Evolutionary conservation across 2,888 invertebrate genomes (phyloP), one percentile per base, ranked within the genome.

Genomic region (Athripsodes cinereus): DNA sequence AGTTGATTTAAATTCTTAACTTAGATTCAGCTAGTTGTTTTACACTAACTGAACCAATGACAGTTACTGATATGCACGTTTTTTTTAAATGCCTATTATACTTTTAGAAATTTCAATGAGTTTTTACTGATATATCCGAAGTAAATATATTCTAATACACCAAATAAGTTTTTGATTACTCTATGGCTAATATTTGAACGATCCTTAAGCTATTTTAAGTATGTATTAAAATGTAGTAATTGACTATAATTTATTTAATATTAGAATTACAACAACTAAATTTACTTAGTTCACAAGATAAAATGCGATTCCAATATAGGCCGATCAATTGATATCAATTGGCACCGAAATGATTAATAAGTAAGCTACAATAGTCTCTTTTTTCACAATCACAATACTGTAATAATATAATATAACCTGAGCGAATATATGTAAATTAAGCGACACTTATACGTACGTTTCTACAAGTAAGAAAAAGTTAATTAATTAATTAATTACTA

Each of bases 211-310:
- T 26, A 26, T 26, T n/a, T n/a, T 26, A 26, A 6, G 3, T 26
- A 26, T 26, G 3, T 26, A 26, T 26, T 26, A 26, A 26, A 26
- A 16, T 18, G 44, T 18, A 54, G 55, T 61, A 61, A 61, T 61
- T 61, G 60, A 61, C 60, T 61, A 58, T 61, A 18, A 51, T 57
- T 57, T 60, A 60, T 60, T 57, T 48, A 58, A 16, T 26, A 58
- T 19, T 34, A 50, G 35, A 16, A 11, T 22, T 52, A 10, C 18
- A 31, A 55, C n/a, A n/a, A n/a, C n/a, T n/a, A n/a, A n/a, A n/a
- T n/a, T n/a, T 44, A 26, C 22, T 47, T 35, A 20, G 40, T 57
- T 52, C 48, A 57, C 11, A 13, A 51, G 35, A 11, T 48, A 22
- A 49, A 22, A 56, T 20, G 34, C 53, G 34, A 40, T 56, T 50